Conservation (phyloP, 2,888 invertebrate genomes). For the Machimus rusticus region DNA sequence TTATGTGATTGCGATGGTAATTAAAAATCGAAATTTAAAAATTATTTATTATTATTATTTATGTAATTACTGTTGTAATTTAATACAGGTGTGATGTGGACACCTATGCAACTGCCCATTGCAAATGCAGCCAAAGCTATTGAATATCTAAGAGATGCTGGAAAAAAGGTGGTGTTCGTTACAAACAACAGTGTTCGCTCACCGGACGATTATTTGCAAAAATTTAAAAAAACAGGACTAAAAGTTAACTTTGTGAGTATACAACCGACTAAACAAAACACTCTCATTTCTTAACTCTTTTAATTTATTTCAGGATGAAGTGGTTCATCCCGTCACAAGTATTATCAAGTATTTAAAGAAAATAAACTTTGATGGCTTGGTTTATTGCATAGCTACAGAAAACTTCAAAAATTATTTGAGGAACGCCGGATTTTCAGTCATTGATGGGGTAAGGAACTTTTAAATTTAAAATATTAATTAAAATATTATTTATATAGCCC, state of each 20-base stretch:
- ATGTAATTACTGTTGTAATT: too few species aligned
- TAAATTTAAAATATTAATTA: neutral
- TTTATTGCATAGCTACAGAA: conserved; percentile 61
- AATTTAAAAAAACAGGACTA: conserved; percentile 54
- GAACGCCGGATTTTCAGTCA: conserved; percentile 62
- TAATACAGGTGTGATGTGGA: conserved; percentile 64
- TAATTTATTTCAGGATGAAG: conserved; percentile 50
- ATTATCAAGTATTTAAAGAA: conserved; percentile 64
- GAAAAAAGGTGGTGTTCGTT: conserved; percentile 62
- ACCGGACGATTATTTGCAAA: conserved; percentile 53
- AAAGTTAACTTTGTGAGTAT: conserved; percentile 53
- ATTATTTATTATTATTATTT: too few species aligned
- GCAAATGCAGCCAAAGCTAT: conserved; percentile 60
- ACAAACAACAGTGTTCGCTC: conserved; percentile 62
- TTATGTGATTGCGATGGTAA: conserved; percentile 69
- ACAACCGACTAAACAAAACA: neutral
- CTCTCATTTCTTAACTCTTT: neutral
- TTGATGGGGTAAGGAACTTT: conserved; percentile 55
- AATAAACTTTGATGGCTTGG: conserved; percentile 62
- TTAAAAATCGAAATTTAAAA: neutral
- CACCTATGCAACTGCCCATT: conserved; percentile 57
- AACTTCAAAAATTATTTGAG: conserved; percentile 58
- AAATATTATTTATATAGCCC: conserved; percentile 44
- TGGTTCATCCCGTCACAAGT: conserved; percentile 62
- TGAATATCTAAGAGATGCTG: conserved; percentile 57